Evolutionary conservation across 2,797 vertebrate genomes (phyloP).

Genomic region (Sebastes kiyomatsui): DNA sequence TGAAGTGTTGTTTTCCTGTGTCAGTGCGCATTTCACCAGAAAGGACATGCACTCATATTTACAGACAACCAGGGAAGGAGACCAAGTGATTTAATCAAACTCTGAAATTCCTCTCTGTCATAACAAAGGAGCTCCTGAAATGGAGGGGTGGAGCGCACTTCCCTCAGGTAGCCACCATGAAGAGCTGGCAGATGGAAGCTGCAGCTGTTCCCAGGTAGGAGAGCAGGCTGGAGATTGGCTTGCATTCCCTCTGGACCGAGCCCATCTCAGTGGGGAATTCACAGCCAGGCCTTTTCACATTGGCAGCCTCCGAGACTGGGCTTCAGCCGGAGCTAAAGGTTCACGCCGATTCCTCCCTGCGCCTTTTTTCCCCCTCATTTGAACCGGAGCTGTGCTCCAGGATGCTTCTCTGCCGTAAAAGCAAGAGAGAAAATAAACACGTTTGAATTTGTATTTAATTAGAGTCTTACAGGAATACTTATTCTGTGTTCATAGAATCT

Average conservation of each 20-base stretch:
- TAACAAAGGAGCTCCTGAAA: constrained; percentile 56
- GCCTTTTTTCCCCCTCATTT: constrained; percentile 66
- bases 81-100: constrained; percentile 58
- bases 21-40: constrained; percentile 30
- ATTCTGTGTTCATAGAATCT: background rate
- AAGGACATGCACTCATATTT: constrained; percentile 39
- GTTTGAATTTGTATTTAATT: constrained; percentile 10
- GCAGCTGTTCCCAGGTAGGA: constrained; percentile 85
- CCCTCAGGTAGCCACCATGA: constrained; percentile 77
- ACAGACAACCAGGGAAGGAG: constrained; percentile 38
- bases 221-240: constrained; percentile 76
- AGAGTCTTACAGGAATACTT: background rate
- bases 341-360: constrained; percentile 51
- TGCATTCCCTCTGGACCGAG: constrained; percentile 73
- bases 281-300: constrained; percentile 68
- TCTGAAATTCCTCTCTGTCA: constrained; percentile 63
- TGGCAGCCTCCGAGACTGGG: constrained; percentile 67
- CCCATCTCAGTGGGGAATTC: constrained; percentile 77
- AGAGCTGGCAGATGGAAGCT: constrained; percentile 83
- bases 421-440: background rate
- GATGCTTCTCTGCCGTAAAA: constrained; percentile 17
- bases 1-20: background rate
- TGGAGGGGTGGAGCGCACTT: constrained; percentile 58
- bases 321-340: constrained; percentile 64
- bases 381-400: constrained; percentile 53